Conservation (phyloP, 2,888 invertebrate species). For the Miltochrista miniata region DNA sequence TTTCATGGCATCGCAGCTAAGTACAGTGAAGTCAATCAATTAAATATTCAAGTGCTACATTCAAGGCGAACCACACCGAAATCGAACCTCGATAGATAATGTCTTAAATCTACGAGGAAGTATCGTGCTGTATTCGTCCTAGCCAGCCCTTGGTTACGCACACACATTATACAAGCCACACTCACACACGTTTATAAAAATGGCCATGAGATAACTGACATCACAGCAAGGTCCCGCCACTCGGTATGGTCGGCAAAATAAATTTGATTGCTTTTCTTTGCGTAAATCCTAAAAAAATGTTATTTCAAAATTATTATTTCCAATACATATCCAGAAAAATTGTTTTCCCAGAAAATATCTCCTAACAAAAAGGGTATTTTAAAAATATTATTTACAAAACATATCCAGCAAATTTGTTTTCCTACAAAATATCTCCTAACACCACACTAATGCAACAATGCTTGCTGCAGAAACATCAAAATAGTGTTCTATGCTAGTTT, state of each 20-base stretch:
- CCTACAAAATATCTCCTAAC: too few relatives aligned
- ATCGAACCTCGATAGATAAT: conserved; percentile 61
- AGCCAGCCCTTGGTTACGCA: conserved; percentile 60
- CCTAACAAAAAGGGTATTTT: too few relatives aligned
- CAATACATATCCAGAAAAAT: too few relatives aligned
- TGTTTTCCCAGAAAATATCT: too few relatives aligned
- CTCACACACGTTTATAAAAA: conserved; percentile 38
- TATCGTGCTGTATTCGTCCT: conserved; percentile 73
- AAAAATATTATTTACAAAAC: too few relatives aligned
- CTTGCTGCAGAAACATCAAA: too few relatives aligned
- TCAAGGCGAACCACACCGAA: conserved; percentile 68
- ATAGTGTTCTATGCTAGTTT: too few relatives aligned
- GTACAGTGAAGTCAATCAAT: conserved; percentile 19
- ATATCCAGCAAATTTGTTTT: too few relatives aligned
- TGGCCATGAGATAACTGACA: conserved; percentile 80
- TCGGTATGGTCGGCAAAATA: conserved; percentile 55
- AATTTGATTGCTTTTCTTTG: too few relatives aligned
- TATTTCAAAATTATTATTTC: too few relatives aligned
- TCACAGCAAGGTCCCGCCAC: conserved; percentile 73
- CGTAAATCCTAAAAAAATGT: too few relatives aligned
- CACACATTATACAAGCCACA: conserved; percentile 33
- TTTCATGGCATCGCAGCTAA: conserved; percentile 33
- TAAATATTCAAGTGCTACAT: conserved; percentile 43
- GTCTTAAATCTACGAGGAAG: conserved; percentile 72
- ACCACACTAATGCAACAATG: too few relatives aligned